These are phyloP conservation scores for Drosophila murphyi DNA, from an alignment of 1,140 invertebrate genomes.

Conservation along the genomic window DNA sequence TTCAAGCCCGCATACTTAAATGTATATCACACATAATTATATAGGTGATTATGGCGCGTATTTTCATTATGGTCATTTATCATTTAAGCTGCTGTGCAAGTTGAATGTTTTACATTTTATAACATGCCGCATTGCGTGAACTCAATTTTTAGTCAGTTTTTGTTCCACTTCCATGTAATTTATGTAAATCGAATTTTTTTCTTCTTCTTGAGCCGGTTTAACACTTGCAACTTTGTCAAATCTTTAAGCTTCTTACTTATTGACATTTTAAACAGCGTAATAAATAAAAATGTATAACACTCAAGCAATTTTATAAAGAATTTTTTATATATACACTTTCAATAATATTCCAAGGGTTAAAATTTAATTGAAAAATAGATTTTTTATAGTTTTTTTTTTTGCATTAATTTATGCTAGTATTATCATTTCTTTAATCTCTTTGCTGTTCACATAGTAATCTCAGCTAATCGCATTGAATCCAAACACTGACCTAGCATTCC, in stretches of 20 bases:
- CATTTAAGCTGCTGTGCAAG: conserved; percentile 52
- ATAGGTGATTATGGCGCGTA: conserved; percentile 49
- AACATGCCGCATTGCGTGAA: conserved; percentile 48
- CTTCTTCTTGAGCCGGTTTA: conserved; percentile 42
- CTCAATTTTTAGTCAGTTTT: conserved; percentile 5
- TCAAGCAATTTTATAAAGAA: conserved; percentile 4
- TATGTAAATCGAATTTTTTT: conserved; percentile 39
- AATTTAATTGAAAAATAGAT: too few relatives aligned
- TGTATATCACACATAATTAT: conserved; percentile 31
- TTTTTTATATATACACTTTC: neutral
- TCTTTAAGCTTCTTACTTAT: conserved; percentile 43
- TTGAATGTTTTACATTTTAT: conserved; percentile 63
- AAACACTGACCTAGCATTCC: conserved; percentile 26
- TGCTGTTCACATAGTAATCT: too few relatives aligned
- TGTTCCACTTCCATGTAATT: conserved; percentile 35
- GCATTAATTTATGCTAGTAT: too few relatives aligned
- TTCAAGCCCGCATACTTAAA: neutral
- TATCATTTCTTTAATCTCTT: too few relatives aligned
- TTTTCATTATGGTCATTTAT: conserved; percentile 58
- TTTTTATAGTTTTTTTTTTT: too few relatives aligned
- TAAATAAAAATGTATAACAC: conserved; percentile 34
- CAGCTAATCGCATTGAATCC: too few relatives aligned
- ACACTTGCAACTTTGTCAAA: conserved; percentile 48
- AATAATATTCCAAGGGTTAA: too few relatives aligned
- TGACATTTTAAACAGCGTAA: conserved; percentile 34